Base-by-base conservation (phyloP, 2,113 vertebrate species). In the Periophthalmus modestus region DNA sequence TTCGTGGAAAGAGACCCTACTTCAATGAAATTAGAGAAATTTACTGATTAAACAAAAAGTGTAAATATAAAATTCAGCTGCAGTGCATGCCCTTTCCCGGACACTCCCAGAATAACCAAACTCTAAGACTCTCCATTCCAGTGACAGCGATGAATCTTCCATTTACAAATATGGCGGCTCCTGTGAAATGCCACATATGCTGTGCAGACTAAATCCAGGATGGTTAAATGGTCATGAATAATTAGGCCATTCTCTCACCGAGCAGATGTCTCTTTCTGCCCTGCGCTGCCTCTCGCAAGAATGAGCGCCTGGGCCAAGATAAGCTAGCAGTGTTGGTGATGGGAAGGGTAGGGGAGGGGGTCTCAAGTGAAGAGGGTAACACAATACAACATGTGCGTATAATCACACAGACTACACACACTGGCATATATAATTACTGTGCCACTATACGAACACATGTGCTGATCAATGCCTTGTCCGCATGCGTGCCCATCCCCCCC, bases 191-290 rank as follows among this genome's bases (percentile, higher is more conserved):
- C 84, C 88, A 90, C 92, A 94, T 91, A 93, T 93, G 88, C 83
- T 79, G 54, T 71, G 36, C 87, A 90, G 87, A 90, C 73, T 84
- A 87, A 90, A 91, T 89, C 87, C 91, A 91, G 88, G 92, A 93
- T 93, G 91, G 90, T 85, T 92, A 92, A 92, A 93, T 92, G 89
- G 83, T 94, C 87, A 94, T 94, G 92, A 94, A 94, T 94, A 93
- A 93, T 93, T 93, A 93, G 91, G 88, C 89, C 91, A 90, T 92
- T 93, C 93, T 92, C 89, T 92, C 87, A 91, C 85, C 87, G 88
- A 94, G 89, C 92, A 94, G 92, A 93, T 94, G 93, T 94, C 92
- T 93, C 90, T 93, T 91, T 93, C 87, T 92, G 87, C 87, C 57
- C 73, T 85, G 71, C 62, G 66, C 86, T 80, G 84, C 84, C 85